Base-by-base conservation (phyloP, 2,113 vertebrate species). In the Thryonomys swinderianus region DNA sequence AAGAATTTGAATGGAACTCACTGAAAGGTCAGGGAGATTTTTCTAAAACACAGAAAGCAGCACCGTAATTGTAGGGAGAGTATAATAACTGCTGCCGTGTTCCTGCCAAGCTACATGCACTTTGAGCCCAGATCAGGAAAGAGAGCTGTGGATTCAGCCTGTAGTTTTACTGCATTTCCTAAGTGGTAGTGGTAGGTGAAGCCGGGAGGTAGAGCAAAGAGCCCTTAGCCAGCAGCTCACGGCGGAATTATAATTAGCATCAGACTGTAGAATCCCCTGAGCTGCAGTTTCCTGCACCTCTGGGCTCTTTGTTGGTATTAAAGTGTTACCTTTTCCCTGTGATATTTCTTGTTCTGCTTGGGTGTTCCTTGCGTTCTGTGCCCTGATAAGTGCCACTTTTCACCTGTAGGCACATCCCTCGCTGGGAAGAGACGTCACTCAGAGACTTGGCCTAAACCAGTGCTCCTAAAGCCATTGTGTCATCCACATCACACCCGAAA, bases 211-310 rank as follows among this genome's bases (percentile, higher is more conserved):
- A 21, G 48, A 34, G 18, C 17, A 40, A 81, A 42, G 57, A 37
- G 18, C 20, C 16, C 21, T 25, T 78, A 11, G 5, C 23, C 25
- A 62, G 80, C 37, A 55, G 59, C 85, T 37, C 25, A 9, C 12
- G 42, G 37, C 51, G n/a, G 17, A 62, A 81, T 66, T 88, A 37
- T 30, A 93, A 83, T 96, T 74, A 64, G 67, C 69, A 21, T 42
- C 45, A 48, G 30, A 57, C 91, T 91, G 4, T 21, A 73, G 48
- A 71, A 93, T 53, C 57, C 53, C 69, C 11, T 40, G 53, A 93
- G 62, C 30, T 37, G 83, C 67, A 5, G 53, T 48, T 91, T 93
- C 93, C 92, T 95, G 42, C 73, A 74, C 23, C 53, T 53, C 20
- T 4, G 55, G 59, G 76, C 57, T 71, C 11, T 53, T 61, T 37